Conservation (phyloP, 1,140 invertebrate species). For the Pogonomyrmex barbatus region DNA sequence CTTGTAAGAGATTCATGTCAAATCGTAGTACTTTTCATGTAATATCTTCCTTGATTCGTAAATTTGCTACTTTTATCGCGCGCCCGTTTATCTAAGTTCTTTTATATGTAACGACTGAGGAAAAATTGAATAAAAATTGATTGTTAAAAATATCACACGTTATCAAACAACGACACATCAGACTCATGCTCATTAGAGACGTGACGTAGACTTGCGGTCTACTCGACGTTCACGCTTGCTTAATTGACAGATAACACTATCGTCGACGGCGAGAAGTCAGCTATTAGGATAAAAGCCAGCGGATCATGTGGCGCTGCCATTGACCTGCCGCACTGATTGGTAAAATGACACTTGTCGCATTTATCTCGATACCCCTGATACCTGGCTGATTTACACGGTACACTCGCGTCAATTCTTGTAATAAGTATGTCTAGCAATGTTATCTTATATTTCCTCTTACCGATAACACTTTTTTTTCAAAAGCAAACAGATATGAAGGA, state of each 20-base stretch:
- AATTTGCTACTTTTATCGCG: not conserved
- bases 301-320: slow-evolving; percentile 43
- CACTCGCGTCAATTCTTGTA: not conserved
- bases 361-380: slow-evolving; percentile 8
- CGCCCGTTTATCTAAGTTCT: not conserved
- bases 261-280: not conserved
- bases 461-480: not conserved
- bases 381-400: not conserved
- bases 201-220: not conserved
- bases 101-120: not conserved
- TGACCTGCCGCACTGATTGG: slow-evolving; percentile 49
- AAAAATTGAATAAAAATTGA: not conserved
- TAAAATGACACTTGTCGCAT: not conserved
- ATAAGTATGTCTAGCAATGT: not conserved
- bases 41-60: not conserved
- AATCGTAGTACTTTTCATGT: not conserved
- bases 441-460: not conserved
- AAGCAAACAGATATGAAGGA: not conserved
- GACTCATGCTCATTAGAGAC: not conserved
- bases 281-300: slow-evolving; percentile 49
- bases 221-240: not conserved
- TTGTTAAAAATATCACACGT: not conserved
- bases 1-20: not conserved
- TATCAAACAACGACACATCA: not conserved
- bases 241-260: slow-evolving; percentile 64